Conservation (phyloP, 2,113 vertebrate genomes). For the Rhabdornis inornatus region DNA sequence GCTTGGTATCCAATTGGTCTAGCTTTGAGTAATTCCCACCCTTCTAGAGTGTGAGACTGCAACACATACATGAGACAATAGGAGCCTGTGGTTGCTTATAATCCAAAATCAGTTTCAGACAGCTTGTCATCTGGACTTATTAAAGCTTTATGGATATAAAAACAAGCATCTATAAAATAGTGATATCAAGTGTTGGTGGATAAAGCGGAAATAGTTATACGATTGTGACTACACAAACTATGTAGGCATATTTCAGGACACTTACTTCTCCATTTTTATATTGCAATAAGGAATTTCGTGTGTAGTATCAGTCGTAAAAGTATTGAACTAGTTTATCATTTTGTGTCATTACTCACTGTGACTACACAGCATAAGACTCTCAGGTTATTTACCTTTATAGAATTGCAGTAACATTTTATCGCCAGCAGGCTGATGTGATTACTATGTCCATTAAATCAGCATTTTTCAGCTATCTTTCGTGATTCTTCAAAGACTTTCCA, state of each 20-base stretch:
- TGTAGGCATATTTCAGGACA: background rate
- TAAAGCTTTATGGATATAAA: background rate
- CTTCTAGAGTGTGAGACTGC: background rate
- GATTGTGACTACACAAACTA: background rate
- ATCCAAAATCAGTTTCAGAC: background rate
- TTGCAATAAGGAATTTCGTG: background rate
- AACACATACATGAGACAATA: background rate
- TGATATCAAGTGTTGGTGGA: background rate
- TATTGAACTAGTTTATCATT: background rate
- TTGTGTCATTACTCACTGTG: background rate
- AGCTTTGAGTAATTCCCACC: background rate
- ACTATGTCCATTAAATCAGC: background rate
- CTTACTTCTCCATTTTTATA: background rate
- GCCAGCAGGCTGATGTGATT: background rate
- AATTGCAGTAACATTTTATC: background rate
- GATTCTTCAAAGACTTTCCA: background rate
- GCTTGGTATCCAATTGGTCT: background rate
- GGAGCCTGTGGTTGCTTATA: background rate
- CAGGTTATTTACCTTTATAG: background rate
- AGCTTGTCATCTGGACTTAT: background rate
- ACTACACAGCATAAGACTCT: background rate
- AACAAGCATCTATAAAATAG: background rate
- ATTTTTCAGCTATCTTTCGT: background rate
- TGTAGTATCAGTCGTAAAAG: background rate
- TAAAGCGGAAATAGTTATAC: background rate